Conservation (phyloP, 2,888 invertebrate species). For the Polymixis lichenea region DNA sequence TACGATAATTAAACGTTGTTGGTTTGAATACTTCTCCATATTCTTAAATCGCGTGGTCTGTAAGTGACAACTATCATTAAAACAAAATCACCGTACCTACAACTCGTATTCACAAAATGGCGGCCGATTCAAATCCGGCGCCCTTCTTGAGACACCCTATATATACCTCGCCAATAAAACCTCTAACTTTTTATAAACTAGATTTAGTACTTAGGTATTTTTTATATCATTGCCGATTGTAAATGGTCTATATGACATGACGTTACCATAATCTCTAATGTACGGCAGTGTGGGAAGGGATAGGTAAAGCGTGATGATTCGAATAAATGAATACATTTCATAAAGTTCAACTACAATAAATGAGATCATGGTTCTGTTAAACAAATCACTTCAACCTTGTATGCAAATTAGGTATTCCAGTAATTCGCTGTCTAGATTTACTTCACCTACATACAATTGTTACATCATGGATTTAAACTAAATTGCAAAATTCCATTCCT, state of each 20-base stretch:
- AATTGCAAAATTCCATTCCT: slow-evolving; percentile 13
- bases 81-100: too few species aligned
- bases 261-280: slow-evolving; percentile 18
- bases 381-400: slow-evolving; percentile 82
- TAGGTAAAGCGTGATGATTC: slow-evolving; percentile 52
- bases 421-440: slow-evolving; percentile 69
- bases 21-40: too few species aligned
- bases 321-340: slow-evolving; percentile 57
- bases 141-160: too few species aligned
- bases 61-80: too few species aligned
- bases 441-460: slow-evolving; percentile 35
- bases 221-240: neutral
- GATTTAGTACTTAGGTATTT: neutral
- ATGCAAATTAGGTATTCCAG: slow-evolving; percentile 77
- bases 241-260: neutral
- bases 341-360: slow-evolving; percentile 72
- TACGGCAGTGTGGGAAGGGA: slow-evolving; percentile 31
- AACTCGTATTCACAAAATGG: too few species aligned
- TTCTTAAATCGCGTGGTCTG: too few species aligned
- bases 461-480: slow-evolving; percentile 5
- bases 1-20: too few species aligned
- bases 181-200: neutral
- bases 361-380: slow-evolving; percentile 78
- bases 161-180: slow-evolving; percentile 17
- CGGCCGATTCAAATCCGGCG: too few species aligned